A percentile compares a stretch with the other conserved stretches of the same genome.
phyloP scores from a whole-genome alignment of 2,797 vertebrate genomes.

The Cetoscarus ocellatus region DNA sequence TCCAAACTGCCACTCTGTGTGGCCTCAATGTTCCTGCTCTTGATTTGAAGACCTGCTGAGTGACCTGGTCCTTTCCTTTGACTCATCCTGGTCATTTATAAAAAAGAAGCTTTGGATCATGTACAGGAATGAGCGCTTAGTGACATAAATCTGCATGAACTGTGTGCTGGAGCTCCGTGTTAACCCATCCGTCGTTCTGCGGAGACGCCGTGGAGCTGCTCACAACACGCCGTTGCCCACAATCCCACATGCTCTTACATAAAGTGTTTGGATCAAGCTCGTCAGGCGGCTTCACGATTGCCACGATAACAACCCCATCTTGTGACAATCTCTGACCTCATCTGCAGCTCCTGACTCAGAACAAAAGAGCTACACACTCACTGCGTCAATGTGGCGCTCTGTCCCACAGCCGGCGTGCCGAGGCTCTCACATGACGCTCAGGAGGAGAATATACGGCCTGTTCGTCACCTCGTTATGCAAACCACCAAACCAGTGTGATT shows the following conservation, averaged over 20 bases:
- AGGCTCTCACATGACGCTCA: slow-evolving; percentile 24
- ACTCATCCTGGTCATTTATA: slow-evolving; percentile 27
- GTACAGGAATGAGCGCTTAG: slow-evolving; percentile 49
- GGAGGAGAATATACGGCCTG: slow-evolving; percentile 9
- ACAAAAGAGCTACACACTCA: not conserved
- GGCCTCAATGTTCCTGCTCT: slow-evolving; percentile 28
- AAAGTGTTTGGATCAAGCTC: slow-evolving; percentile 10
- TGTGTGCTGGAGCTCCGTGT: slow-evolving; percentile 68
- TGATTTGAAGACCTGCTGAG: slow-evolving; percentile 27
- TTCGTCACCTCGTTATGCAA: slow-evolving; percentile 40
- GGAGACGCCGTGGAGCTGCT: slow-evolving; percentile 47
- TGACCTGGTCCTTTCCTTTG: slow-evolving; percentile 32
- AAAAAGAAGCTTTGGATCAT: slow-evolving; percentile 27
- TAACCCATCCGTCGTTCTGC: slow-evolving; percentile 50
- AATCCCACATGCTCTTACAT: slow-evolving; percentile 26
- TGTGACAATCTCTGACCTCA: slow-evolving; percentile 81
- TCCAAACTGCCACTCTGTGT: slow-evolving; percentile 44
- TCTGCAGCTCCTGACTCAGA: slow-evolving; percentile 55
- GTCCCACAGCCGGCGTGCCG: slow-evolving; percentile 8
- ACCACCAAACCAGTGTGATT: not conserved
- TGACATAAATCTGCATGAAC: slow-evolving; percentile 82
- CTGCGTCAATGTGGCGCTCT: slow-evolving; percentile 33
- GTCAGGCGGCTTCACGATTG: slow-evolving; percentile 35
- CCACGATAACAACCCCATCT: slow-evolving; percentile 65
- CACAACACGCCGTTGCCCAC: slow-evolving; percentile 43